These are phyloP conservation scores for Ephialtes manifestator DNA, from an alignment of 2,888 invertebrate genomes.

Conservation along the genomic window DNA sequence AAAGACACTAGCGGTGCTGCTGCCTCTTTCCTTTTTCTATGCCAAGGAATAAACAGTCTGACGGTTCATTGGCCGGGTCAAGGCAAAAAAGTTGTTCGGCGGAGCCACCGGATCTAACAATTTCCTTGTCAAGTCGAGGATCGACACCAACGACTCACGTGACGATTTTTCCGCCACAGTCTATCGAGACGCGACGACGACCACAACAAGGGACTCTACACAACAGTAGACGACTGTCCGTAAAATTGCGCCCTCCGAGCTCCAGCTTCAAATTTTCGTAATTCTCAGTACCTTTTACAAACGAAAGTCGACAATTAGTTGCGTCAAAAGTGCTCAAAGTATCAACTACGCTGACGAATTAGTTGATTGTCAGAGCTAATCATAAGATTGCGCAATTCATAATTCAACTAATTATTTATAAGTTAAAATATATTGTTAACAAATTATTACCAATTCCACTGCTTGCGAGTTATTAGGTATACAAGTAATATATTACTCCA, in stretches of 20 bases:
- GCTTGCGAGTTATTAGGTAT: too few species aligned
- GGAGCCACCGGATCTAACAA: slow-evolving; percentile 12
- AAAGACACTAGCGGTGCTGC: neutral
- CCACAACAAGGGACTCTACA: neutral
- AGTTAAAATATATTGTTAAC: neutral
- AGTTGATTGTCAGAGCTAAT: too few species aligned
- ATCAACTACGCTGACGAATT: neutral
- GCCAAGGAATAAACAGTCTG: neutral
- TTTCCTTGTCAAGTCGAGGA: slow-evolving; percentile 30
- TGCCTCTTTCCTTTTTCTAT: neutral
- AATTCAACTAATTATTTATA: neutral
- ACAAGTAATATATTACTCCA: too few species aligned
- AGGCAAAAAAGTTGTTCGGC: slow-evolving; percentile 4
- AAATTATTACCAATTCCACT: neutral
- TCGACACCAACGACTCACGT: slow-evolving; percentile 6
- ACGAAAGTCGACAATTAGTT: neutral
- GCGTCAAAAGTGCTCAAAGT: neutral
- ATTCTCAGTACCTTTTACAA: neutral
- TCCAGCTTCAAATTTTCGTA: neutral
- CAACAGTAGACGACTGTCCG: neutral
- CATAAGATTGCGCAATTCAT: neutral
- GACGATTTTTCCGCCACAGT: neutral
- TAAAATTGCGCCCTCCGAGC: neutral
- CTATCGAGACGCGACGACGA: slow-evolving; percentile 14
- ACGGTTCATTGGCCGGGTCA: slow-evolving; percentile 12